Conservation (phyloP, 2,113 vertebrate species). For the Pimephales promelas region DNA sequence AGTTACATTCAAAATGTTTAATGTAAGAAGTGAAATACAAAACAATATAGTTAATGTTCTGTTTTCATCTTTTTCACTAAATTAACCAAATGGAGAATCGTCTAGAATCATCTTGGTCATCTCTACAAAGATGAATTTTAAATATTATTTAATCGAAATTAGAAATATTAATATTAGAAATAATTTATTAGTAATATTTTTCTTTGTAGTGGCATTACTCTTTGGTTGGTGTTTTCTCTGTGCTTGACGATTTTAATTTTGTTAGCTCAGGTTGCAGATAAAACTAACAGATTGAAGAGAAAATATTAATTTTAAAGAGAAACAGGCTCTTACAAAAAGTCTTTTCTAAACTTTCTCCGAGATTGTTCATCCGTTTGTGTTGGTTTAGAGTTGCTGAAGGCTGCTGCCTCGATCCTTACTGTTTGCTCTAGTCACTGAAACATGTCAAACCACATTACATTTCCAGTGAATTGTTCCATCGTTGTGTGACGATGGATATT, state of each 20-base stretch:
- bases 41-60: neutral
- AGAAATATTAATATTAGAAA: no score
- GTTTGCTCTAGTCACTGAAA: neutral
- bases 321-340: neutral
- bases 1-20: neutral
- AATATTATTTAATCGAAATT: neutral
- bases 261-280: slow-evolving; percentile 41
- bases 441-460: neutral
- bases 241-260: slow-evolving; percentile 40
- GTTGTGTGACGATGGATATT: slow-evolving; percentile 25
- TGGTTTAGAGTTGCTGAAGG: neutral
- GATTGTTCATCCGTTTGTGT: neutral
- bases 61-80: neutral
- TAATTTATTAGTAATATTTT: neutral
- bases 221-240: neutral
- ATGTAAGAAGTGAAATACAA: neutral
- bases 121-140: neutral
- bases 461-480: neutral
- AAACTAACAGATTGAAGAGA: slow-evolving; percentile 17
- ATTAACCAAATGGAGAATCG: neutral
- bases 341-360: neutral
- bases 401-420: neutral
- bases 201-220: neutral
- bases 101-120: neutral
- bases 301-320: neutral